A percentile compares a stretch with the other conserved stretches of the same genome.
Evolutionary conservation across 64 coral and sea anemone genomes (phyloP).

Genomic region (Pocillopora damicornis): DNA sequence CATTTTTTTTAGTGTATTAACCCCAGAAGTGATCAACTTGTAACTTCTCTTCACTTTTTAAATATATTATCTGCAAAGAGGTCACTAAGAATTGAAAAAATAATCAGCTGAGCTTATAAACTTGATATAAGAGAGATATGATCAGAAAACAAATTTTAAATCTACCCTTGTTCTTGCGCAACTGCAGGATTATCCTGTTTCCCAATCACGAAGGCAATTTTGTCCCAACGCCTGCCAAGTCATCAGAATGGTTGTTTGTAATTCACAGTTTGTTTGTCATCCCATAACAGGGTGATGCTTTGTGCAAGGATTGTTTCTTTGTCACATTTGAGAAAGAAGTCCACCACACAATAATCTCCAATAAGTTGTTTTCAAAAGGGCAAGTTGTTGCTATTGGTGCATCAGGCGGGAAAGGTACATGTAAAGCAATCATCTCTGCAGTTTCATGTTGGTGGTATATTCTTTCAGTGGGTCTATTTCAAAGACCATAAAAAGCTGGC

Average conservation of each 20-base stretch:
- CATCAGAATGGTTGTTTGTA: background rate
- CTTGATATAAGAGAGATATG: too few species aligned
- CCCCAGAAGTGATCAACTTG: too few species aligned
- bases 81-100: too few species aligned
- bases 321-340: conserved; percentile 89
- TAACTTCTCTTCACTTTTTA: too few species aligned
- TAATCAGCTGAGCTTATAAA: background rate
- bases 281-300: conserved; percentile 60
- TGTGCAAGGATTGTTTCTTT: conserved; percentile 94
- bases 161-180: too few species aligned
- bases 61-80: too few species aligned
- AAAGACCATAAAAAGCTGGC: too few species aligned
- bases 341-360: conserved; percentile 78
- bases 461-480: background rate
- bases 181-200: too few species aligned
- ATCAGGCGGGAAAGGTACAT: conserved; percentile 96
- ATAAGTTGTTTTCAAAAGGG: conserved; percentile 81
- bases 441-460: background rate
- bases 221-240: too few species aligned
- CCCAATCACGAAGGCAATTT: too few species aligned
- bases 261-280: background rate
- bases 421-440: background rate
- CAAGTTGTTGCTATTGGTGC: conserved; percentile 93
- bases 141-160: too few species aligned
- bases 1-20: too few species aligned